These are phyloP conservation scores for Drosophila sechellia DNA, from an alignment of 1,140 invertebrate genomes.

Conservation along the genomic window DNA sequence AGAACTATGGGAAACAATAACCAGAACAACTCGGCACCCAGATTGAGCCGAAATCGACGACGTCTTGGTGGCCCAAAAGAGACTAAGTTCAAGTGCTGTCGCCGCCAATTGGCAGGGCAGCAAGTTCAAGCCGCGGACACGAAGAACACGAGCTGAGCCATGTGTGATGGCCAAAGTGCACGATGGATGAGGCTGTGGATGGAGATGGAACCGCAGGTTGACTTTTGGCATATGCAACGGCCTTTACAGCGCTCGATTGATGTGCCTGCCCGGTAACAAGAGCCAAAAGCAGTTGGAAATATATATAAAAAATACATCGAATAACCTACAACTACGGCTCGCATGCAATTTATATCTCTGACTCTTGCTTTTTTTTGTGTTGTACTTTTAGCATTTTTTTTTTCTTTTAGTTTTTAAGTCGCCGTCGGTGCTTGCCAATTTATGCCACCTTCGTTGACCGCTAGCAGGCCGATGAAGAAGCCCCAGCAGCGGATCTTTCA, in stretches of 20 bases:
- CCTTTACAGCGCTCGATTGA: constrained; percentile 72
- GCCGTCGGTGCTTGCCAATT: constrained; percentile 53
- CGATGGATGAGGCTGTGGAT: neutral
- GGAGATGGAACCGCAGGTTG: constrained; percentile 44
- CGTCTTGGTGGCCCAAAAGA: neutral
- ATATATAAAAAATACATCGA: constrained; percentile 40
- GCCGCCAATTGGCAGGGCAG: constrained; percentile 45
- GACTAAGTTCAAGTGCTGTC: constrained; percentile 52
- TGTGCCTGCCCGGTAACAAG: constrained; percentile 60
- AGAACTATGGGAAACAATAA: constrained; percentile 36
- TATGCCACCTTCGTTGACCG: constrained; percentile 78
- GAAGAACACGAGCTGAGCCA: constrained; percentile 24
- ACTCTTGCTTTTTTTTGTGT: constrained; percentile 27
- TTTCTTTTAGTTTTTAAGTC: constrained; percentile 5
- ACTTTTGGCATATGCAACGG: constrained; percentile 80
- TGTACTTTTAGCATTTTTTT: neutral
- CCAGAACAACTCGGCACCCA: constrained; percentile 13
- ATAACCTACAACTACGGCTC: constrained; percentile 53
- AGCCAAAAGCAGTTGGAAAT: constrained; percentile 45
- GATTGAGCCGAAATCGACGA: neutral
- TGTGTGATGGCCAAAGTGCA: constrained; percentile 55
- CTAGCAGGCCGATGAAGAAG: constrained; percentile 53
- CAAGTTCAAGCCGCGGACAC: constrained; percentile 45
- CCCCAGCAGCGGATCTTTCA: constrained; percentile 22
- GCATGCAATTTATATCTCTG: constrained; percentile 51